Percentiles rank a stretch among this genome's conserved stretches.
Conservation (phyloP, 2,888 invertebrate genomes). For the Molanna angustata region DNA sequence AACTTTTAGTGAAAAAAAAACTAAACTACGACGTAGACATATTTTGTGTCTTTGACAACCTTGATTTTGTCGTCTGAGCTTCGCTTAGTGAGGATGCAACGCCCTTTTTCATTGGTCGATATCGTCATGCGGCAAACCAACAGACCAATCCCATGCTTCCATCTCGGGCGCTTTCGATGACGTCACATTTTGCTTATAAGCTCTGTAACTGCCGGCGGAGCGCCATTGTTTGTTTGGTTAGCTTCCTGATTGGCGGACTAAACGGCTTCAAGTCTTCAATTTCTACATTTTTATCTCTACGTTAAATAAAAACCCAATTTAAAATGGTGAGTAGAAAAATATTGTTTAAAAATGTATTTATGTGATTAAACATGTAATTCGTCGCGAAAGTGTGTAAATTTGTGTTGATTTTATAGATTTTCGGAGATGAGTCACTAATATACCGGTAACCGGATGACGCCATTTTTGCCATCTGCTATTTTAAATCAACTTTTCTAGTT, state of each 20-base stretch:
- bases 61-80: background rate
- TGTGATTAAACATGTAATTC: too few relatives aligned
- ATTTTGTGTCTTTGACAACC: background rate
- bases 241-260: slow-evolving; percentile 59
- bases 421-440: too few relatives aligned
- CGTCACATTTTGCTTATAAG: slow-evolving; percentile 57
- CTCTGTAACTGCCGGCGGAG: slow-evolving; percentile 45
- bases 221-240: slow-evolving; percentile 64
- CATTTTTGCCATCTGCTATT: too few relatives aligned
- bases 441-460: too few relatives aligned
- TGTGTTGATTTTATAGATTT: too few relatives aligned
- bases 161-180: slow-evolving; percentile 53
- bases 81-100: slow-evolving; percentile 12
- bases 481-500: too few relatives aligned
- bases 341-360: too few relatives aligned
- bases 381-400: too few relatives aligned
- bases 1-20: too few relatives aligned
- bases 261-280: slow-evolving; percentile 41
- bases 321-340: slow-evolving; percentile 49
- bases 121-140: slow-evolving; percentile 8
- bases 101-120: slow-evolving; percentile 9
- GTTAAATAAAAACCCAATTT: slow-evolving; percentile 49
- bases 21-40: too few relatives aligned
- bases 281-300: slow-evolving; percentile 45
- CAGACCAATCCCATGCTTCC: slow-evolving; percentile 48